Conservation (phyloP, 2,113 vertebrate genomes). For the Balaeniceps rex region DNA sequence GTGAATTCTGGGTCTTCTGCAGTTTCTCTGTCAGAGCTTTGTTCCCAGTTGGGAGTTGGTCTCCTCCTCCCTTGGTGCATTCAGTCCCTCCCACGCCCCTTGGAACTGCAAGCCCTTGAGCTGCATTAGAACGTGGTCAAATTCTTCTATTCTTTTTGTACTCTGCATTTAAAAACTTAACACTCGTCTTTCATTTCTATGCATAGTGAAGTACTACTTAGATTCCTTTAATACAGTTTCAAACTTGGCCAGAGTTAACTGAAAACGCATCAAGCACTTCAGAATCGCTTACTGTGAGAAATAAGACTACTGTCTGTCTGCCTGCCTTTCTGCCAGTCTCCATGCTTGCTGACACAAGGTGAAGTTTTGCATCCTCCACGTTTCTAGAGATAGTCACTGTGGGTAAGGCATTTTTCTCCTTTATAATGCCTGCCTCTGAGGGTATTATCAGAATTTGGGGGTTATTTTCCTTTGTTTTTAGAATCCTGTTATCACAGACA, state of each 20-base stretch:
- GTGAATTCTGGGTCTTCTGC: not conserved
- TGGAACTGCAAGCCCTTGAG: not conserved
- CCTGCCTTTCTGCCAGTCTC: not conserved
- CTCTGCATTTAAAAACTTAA: not conserved
- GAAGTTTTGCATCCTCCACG: not conserved
- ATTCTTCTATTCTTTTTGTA: not conserved
- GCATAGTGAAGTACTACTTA: not conserved
- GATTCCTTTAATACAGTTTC: not conserved
- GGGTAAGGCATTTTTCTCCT: not conserved
- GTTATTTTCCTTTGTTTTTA: not conserved
- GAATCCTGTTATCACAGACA: not conserved
- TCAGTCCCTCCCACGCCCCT: not conserved
- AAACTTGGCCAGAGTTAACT: not conserved
- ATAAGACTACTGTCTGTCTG: not conserved
- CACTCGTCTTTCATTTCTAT: not conserved
- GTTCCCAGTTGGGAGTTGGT: not conserved
- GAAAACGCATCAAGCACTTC: conserved; percentile 9
- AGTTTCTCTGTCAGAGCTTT: not conserved
- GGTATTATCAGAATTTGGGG: not conserved
- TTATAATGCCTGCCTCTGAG: not conserved
- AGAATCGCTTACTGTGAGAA: not conserved
- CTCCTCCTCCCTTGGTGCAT: not conserved
- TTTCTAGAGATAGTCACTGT: not conserved
- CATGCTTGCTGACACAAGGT: not conserved
- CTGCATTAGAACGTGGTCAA: not conserved